Conservation (phyloP, 2,113 vertebrate species). For the Pao palembangensis region DNA sequence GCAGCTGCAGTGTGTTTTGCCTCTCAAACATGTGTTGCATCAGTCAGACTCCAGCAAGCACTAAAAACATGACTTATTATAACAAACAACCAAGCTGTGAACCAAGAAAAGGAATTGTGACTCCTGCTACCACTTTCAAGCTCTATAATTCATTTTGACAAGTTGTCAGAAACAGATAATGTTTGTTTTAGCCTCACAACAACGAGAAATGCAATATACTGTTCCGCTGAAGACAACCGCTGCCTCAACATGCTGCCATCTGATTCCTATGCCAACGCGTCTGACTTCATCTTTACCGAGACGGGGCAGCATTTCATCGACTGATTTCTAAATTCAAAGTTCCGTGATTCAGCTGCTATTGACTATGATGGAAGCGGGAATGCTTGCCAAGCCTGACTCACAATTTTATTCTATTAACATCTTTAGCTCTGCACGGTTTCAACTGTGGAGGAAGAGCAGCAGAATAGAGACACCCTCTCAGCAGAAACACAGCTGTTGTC, state of each 20-base stretch:
- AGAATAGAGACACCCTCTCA: conserved; percentile 21
- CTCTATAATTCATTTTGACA: conserved; percentile 64
- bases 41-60: conserved; percentile 36
- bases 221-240: conserved; percentile 26
- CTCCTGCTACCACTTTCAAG: conserved; percentile 42
- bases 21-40: conserved; percentile 37
- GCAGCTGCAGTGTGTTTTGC: conserved; percentile 52
- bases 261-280: conserved; percentile 4
- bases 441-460: conserved; percentile 26
- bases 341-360: conserved; percentile 1
- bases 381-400: not conserved
- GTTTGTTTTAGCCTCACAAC: conserved; percentile 52
- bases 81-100: conserved; percentile 47
- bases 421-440: conserved; percentile 15
- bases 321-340: not conserved
- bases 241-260: conserved; percentile 12
- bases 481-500: conserved; percentile 34
- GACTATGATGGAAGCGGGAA: conserved; percentile 5
- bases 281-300: conserved; percentile 33
- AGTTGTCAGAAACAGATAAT: conserved; percentile 56
- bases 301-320: conserved; percentile 5
- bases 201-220: conserved; percentile 38
- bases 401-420: conserved; percentile 7
- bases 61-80: conserved; percentile 46
- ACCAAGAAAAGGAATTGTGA: conserved; percentile 43